phyloP scores from a whole-genome alignment of 2,113 vertebrate genomes.

The Piaya cayana region DNA sequence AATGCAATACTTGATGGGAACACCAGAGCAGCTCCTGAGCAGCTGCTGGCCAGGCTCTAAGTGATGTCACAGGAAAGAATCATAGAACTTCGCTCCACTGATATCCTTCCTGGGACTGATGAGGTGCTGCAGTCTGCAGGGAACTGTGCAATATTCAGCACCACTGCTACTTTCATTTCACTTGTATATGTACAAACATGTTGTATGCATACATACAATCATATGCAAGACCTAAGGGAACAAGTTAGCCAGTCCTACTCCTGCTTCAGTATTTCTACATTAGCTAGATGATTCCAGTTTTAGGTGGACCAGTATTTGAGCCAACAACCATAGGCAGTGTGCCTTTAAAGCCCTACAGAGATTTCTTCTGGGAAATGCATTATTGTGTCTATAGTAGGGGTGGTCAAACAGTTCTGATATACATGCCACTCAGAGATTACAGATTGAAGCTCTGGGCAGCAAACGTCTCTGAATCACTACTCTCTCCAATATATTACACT shows the following conservation, averaged over 20 bases:
- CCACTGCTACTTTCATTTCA: neutral
- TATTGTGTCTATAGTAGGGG: constrained; percentile 11
- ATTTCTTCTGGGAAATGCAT: constrained; percentile 31
- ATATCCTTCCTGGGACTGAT: neutral
- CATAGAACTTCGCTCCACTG: neutral
- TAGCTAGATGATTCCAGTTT: neutral
- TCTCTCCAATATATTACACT: constrained; percentile 44
- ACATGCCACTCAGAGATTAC: neutral
- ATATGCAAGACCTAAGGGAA: neutral
- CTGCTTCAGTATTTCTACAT: neutral
- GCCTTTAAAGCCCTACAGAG: neutral
- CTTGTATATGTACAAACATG: neutral
- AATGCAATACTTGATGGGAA: neutral
- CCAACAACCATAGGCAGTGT: neutral
- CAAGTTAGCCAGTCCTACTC: neutral
- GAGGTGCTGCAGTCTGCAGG: neutral
- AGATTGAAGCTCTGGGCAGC: constrained; percentile 38
- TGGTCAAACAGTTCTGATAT: constrained; percentile 27
- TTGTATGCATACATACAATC: neutral
- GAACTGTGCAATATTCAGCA: neutral
- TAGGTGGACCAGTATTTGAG: neutral
- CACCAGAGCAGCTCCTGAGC: neutral
- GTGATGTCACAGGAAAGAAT: neutral
- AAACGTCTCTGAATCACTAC: constrained; percentile 42
- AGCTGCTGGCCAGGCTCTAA: neutral